Base-by-base conservation (phyloP, 2,888 invertebrate genomes). In the Agrochola lota region DNA sequence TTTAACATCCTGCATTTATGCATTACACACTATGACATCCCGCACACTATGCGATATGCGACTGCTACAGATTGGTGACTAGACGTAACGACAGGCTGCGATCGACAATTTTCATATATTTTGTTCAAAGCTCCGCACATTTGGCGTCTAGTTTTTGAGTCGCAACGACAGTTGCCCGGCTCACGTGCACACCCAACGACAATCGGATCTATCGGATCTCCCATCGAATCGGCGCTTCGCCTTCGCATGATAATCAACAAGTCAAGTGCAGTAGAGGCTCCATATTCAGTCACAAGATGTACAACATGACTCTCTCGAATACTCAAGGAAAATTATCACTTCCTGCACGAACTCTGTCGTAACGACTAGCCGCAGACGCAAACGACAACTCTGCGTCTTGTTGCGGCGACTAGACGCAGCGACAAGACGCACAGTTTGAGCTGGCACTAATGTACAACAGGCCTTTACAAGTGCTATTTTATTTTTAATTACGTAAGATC, bases 1-100 rank as follows among this genome's bases (percentile, higher is more conserved):
- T 84, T 15, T 23, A 74, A 46, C 81, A 84, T 83, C 81, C 83
- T 63, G 72, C 55, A 7, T 81, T 70, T 76, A 79, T 30, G 26
- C 78, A 55, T 64, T 57, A 49, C 68, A 71, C 71, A 71, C 74
- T 67, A 17, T 59, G 23, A 52, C 20, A 52, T 20, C 30, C 35
- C 49, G 23, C 15, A 67, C 23, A 67, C 49, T 49, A 20, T 67
- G 26, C 46, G 12, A 9, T 3, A 8, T 52, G 17, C 49, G 49
- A 2, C 49, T 52, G 52, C 52, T 52, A 52, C 20, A 52, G 52
- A 52, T 52, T 52, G 49, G 20, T 6, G 49, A 49, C 49, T 17
- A 49, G 49, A 49, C 49, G 6, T 17, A 49, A 17, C 20, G 20
- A 52, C 7, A 20, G 7, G 49, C 49, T 20, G 17, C 15, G 17